Evolutionary conservation across 2,888 invertebrate genomes (phyloP).

Genomic region (Cheilosia grossa): DNA sequence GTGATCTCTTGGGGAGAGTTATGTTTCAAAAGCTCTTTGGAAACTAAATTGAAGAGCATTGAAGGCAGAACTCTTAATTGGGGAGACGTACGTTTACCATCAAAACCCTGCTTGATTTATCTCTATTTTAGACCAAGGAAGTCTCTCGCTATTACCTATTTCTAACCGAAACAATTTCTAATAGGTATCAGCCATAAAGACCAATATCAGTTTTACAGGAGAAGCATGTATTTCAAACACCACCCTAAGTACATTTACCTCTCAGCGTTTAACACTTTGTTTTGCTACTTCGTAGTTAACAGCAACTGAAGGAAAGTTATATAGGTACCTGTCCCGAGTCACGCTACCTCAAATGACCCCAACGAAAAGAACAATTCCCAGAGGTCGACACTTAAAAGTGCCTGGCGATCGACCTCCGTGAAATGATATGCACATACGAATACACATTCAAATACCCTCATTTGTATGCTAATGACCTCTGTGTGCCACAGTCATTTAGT

Average conservation of each 20-base stretch:
- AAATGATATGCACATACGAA: constrained; percentile 10
- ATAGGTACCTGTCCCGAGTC: not conserved
- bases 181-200: no score
- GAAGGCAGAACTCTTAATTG: no score
- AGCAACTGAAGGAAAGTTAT: constrained; percentile 4
- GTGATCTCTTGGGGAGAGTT: no score
- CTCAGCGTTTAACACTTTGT: not conserved
- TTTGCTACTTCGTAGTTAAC: not conserved
- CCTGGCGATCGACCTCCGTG: constrained; percentile 1
- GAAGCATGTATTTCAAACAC: no score
- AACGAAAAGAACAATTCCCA: not conserved
- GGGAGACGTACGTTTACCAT: no score
- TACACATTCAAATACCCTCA: constrained; percentile 8
- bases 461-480: constrained; percentile 18
- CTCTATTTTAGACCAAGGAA: no score
- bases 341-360: constrained; percentile 9
- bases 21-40: no score
- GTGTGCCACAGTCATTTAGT: not conserved
- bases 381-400: constrained; percentile 3
- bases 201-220: no score
- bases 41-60: no score
- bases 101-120: no score
- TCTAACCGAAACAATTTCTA: no score
- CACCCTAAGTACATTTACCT: not conserved
- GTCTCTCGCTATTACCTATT: no score